Base-by-base conservation (phyloP, 2,888 invertebrate genomes). In the Habrosyne pyritoides region DNA sequence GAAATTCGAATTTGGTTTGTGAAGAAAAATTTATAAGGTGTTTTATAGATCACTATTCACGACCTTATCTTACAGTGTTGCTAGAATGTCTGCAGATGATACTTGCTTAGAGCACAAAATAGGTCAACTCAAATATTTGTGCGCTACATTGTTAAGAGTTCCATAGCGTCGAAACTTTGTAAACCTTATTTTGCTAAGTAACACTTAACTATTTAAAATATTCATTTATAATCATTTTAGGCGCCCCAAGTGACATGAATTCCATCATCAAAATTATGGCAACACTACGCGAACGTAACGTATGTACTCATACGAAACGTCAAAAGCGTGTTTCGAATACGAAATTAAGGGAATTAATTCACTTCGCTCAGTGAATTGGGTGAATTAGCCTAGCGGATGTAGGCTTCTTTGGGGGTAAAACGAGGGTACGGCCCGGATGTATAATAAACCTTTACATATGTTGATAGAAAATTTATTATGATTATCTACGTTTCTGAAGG, bases 331-430 rank as follows among this genome's bases (percentile, higher is more conserved):
- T 30, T 10, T 10, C 8, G 51, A 55, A 55, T 55, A 51, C 30
- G 14, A 50, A 51, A 42, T 42, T 21, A 49, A 18, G 51, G 21
- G 46, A 42, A 51, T 42, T 55, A 55, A 55, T 55, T 52, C 54
- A 47, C 51, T 52, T 55, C 46, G 21, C 54, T 26, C 42, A 12
- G 26, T 51, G 54, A 47, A 55, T 55, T 28, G 54, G 47, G 30
- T 28, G 33, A 51, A 55, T 55, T 52, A 55, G 51, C 24, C 42
- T 36, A 21, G 53, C 21, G 30, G 14, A 24, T 24, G 21, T 48
- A 24, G 22, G 22, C 22, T 52, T 36, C 36, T 22, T 12, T 21
- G 24, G 33, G 47, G 21, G 42, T 18, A 42, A 42, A 42, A 42
- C 8, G 42, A 42, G 42, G n/a, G n/a, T n/a, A n/a, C n/a, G n/a